Conservation (phyloP, 2,888 invertebrate species). For the Drosophila vallismaia region DNA sequence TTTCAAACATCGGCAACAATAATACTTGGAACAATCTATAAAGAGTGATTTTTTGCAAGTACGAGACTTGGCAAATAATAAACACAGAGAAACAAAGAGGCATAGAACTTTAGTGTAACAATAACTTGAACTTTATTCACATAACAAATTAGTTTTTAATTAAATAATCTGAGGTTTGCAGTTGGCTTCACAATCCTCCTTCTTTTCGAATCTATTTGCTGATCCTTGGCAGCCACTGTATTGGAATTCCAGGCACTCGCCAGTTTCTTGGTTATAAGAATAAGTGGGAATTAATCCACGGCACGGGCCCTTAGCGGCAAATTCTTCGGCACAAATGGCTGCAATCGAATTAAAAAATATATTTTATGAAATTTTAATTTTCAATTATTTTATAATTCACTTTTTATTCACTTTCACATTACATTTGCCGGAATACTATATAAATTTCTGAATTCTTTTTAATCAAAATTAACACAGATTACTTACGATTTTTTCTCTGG, state of each 20-base stretch:
- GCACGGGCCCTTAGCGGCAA: background rate
- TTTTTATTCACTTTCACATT: too few species aligned
- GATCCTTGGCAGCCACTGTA: background rate
- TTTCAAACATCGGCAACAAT: too few species aligned
- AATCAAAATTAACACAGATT: background rate
- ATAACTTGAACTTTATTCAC: background rate
- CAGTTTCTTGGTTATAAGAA: background rate
- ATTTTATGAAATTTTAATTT: background rate
- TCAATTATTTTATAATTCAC: too few species aligned
- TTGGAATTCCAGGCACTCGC: background rate
- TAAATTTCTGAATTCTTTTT: background rate
- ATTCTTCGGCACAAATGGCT: background rate
- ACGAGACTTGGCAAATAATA: background rate
- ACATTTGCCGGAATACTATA: too few species aligned
- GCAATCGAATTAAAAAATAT: background rate
- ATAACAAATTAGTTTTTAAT: background rate
- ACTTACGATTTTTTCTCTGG: conserved; percentile 57
- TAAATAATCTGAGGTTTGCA: background rate
- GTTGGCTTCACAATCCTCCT: background rate
- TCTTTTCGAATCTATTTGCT: background rate
- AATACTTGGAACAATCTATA: background rate
- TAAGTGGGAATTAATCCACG: background rate
- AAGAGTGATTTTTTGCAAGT: background rate
- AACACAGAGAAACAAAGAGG: background rate
- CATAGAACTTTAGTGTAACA: too few species aligned